phyloP scores from a whole-genome alignment of 2,888 invertebrate genomes.

The Temnothorax ravouxi region DNA sequence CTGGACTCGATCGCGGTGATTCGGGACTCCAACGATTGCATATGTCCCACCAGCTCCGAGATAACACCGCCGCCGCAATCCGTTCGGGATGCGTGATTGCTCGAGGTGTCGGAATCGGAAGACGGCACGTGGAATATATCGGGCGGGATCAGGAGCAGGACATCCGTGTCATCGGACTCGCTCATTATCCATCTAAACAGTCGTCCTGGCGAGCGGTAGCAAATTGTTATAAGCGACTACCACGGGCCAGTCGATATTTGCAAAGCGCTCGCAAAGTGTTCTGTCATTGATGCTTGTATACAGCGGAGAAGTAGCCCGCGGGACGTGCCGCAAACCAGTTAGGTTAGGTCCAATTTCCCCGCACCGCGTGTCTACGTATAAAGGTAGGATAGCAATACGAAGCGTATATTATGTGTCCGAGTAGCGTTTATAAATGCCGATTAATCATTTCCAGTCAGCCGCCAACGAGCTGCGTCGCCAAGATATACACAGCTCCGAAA shows the following conservation, averaged over 20 bases:
- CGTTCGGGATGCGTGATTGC: slow-evolving; percentile 40
- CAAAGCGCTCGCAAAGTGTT: not conserved
- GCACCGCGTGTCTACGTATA: not conserved
- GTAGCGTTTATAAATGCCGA: not conserved
- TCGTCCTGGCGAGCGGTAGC: slow-evolving; percentile 41
- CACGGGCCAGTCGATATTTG: not conserved
- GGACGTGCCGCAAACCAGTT: slow-evolving; percentile 21
- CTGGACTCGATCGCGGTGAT: slow-evolving; percentile 87
- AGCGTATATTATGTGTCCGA: not conserved
- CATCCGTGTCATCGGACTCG: slow-evolving; percentile 94
- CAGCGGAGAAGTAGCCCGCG: not conserved
- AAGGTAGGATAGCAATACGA: not conserved
- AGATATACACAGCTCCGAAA: slow-evolving; percentile 24
- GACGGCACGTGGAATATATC: slow-evolving; percentile 90
- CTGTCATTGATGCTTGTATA: slow-evolving; percentile 7
- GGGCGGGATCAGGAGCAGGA: slow-evolving; percentile 92
- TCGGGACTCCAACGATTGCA: slow-evolving; percentile 88
- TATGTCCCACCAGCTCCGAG: slow-evolving; percentile 89
- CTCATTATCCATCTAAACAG: slow-evolving; percentile 87
- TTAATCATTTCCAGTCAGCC: not conserved
- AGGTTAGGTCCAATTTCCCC: slow-evolving; percentile 41
- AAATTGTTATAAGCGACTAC: slow-evolving; percentile 32
- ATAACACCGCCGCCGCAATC: slow-evolving; percentile 87
- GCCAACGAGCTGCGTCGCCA: not conserved
- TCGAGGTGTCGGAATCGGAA: slow-evolving; percentile 87